Evolutionary conservation across 2,797 vertebrate genomes (phyloP).

Genomic region (Melanotaenia parkinsoni): DNA sequence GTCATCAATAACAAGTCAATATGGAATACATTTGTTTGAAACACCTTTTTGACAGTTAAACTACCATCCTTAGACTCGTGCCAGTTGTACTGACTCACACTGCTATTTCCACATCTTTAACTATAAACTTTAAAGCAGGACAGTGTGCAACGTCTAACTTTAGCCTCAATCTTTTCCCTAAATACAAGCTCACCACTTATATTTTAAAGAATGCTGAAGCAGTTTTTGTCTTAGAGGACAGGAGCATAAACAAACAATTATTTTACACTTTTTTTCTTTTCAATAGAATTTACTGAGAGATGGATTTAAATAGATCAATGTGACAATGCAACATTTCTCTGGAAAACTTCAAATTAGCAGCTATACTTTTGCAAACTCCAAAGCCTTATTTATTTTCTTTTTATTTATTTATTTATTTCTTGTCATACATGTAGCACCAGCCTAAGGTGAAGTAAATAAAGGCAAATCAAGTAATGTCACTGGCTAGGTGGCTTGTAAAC

Average conservation of each 20-base stretch:
- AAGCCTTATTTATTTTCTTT: too few species aligned
- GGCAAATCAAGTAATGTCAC: too few species aligned
- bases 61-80: too few species aligned
- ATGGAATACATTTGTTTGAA: neutral
- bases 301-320: conserved; percentile 1
- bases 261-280: neutral
- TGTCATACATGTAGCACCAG: neutral
- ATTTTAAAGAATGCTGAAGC: conserved; percentile 19
- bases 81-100: neutral
- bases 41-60: neutral
- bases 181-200: conserved; percentile 16
- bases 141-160: conserved; percentile 23
- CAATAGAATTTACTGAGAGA: neutral
- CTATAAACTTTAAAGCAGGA: conserved; percentile 22
- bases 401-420: neutral
- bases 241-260: conserved; percentile 19
- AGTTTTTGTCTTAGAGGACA: conserved; percentile 25
- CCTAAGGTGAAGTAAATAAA: too few species aligned
- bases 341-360: neutral
- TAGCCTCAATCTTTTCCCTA: neutral
- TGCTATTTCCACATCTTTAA: conserved; percentile 22
- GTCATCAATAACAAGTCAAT: neutral
- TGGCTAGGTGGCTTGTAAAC: too few species aligned
- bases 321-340: neutral
- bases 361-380: neutral